Evolutionary conservation across 2,113 vertebrate genomes (phyloP).

Genomic region (Callocephalon fimbriatum): DNA sequence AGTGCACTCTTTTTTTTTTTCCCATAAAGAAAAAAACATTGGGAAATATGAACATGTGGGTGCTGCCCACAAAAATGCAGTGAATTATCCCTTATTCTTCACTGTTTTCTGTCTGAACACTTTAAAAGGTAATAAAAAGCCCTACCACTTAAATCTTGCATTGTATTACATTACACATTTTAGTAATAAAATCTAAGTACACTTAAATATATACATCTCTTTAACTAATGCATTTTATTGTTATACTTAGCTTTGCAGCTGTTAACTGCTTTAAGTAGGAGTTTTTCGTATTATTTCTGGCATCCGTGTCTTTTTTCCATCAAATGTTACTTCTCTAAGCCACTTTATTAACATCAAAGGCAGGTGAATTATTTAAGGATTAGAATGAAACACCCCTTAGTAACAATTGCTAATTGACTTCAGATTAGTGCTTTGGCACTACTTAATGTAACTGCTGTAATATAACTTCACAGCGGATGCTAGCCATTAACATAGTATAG

Average conservation of each 20-base stretch:
- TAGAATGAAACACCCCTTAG: slow-evolving; percentile 49
- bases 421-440: slow-evolving; percentile 54
- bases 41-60: slow-evolving; percentile 73
- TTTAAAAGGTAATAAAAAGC: slow-evolving; percentile 73
- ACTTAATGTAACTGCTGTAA: slow-evolving; percentile 16
- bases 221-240: slow-evolving; percentile 32
- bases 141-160: slow-evolving; percentile 37
- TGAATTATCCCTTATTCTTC: slow-evolving; percentile 64
- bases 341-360: slow-evolving; percentile 71
- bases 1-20: slow-evolving; percentile 36
- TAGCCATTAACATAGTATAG: background rate
- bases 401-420: slow-evolving; percentile 57
- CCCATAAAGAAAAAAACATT: slow-evolving; percentile 71
- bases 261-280: slow-evolving; percentile 48
- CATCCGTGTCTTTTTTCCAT: slow-evolving; percentile 48
- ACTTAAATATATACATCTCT: slow-evolving; percentile 24
- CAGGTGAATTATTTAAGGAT: slow-evolving; percentile 69
- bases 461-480: background rate
- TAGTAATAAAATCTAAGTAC: slow-evolving; percentile 48
- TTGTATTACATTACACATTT: slow-evolving; percentile 46
- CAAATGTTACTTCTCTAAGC: slow-evolving; percentile 38
- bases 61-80: slow-evolving; percentile 74
- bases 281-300: slow-evolving; percentile 57
- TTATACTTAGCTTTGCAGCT: slow-evolving; percentile 37
- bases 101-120: slow-evolving; percentile 32